phyloP scores from a whole-genome alignment of 2,888 invertebrate genomes.

The Pterostichus madidus region DNA sequence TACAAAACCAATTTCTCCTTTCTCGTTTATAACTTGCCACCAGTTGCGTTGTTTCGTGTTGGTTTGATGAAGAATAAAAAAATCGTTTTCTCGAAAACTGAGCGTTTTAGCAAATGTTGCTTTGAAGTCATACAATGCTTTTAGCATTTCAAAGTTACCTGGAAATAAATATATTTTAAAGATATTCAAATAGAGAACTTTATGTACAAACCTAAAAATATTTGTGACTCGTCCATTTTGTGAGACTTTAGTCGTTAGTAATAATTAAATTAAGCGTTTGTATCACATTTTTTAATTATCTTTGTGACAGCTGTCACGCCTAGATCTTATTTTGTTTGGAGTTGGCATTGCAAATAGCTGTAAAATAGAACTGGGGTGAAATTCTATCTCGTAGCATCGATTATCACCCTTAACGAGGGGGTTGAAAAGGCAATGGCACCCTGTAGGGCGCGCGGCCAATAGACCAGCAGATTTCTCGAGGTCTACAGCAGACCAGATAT shows the following conservation, averaged over 20 bases:
- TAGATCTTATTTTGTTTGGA: constrained; percentile 37
- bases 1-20: constrained; percentile 90
- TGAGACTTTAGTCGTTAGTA: constrained; percentile 20
- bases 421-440: not conserved
- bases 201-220: constrained; percentile 48
- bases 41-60: constrained; percentile 90
- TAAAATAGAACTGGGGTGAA: not conserved
- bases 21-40: constrained; percentile 93
- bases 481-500: too few relatives aligned
- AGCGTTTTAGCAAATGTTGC: constrained; percentile 91
- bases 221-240: constrained; percentile 60
- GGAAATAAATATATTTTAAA: constrained; percentile 71
- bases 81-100: constrained; percentile 89
- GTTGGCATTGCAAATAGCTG: not conserved
- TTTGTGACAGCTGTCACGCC: constrained; percentile 54
- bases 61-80: constrained; percentile 88
- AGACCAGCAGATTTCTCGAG: too few relatives aligned
- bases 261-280: constrained; percentile 24
- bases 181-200: not conserved
- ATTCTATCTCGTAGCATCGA: too few relatives aligned
- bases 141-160: constrained; percentile 90
- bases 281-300: constrained; percentile 52
- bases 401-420: too few relatives aligned
- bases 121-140: constrained; percentile 90
- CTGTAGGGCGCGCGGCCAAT: too few relatives aligned